Conservation (phyloP, 2,113 vertebrate species). For the Monopterus albus region DNA sequence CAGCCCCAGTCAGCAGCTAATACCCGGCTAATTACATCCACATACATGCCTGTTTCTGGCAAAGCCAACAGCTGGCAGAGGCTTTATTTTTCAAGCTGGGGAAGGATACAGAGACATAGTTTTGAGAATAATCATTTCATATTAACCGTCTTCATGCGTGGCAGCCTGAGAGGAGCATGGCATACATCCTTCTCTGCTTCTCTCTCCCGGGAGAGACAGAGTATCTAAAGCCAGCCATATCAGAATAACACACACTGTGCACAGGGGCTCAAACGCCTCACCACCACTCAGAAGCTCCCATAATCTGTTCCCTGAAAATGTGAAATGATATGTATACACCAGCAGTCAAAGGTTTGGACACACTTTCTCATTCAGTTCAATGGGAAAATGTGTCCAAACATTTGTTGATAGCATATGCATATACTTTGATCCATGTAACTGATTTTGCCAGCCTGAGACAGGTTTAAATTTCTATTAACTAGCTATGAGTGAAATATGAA, state of each 20-base stretch:
- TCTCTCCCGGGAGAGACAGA: constrained; percentile 30
- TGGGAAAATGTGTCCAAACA: no score
- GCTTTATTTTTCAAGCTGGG: constrained; percentile 25
- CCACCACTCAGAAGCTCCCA: constrained; percentile 33
- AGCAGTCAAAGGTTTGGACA: no score
- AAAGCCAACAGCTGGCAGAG: not conserved
- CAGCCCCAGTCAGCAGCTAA: constrained; percentile 51
- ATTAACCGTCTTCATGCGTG: constrained; percentile 25
- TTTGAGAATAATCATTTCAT: constrained; percentile 46
- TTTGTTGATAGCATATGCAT: no score
- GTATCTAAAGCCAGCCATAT: constrained; percentile 53
- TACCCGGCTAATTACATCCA: constrained; percentile 35
- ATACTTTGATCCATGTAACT: constrained; percentile 80
- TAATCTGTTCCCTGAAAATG: constrained; percentile 67
- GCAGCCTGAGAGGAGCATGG: constrained; percentile 36
- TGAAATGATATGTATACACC: constrained; percentile 74
- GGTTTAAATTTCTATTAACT: constrained; percentile 89
- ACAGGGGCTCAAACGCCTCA: constrained; percentile 14
- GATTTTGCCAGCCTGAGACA: constrained; percentile 83
- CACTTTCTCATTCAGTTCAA: no score
- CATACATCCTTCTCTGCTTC: constrained; percentile 32
- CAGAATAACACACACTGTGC: constrained; percentile 44
- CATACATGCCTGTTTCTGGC: constrained; percentile 3
- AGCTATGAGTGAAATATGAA: constrained; percentile 89
- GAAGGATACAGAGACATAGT: constrained; percentile 7